These are phyloP conservation scores for Merops nubicus DNA, from an alignment of 2,113 vertebrate species.

Conservation along the genomic window DNA sequence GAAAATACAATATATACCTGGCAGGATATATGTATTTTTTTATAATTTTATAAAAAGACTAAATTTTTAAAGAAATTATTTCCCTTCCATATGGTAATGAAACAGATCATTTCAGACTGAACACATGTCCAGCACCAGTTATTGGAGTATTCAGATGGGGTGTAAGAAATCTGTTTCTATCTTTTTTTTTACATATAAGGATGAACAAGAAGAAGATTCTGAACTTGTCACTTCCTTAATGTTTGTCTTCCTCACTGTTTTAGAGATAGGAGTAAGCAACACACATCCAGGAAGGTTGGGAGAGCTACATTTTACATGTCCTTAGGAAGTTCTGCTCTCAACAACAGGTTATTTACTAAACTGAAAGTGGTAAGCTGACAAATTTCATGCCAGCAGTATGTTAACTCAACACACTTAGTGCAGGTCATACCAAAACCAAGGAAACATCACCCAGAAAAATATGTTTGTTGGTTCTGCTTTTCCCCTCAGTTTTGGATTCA, in stretches of 20 bases:
- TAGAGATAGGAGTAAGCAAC: not conserved
- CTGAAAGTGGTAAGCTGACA: not conserved
- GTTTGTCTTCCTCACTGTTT: not conserved
- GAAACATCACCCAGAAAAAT: not conserved
- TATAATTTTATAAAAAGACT: not conserved
- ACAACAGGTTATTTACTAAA: not conserved
- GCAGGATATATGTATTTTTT: not conserved
- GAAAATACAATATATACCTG: not conserved
- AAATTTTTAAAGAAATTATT: fast-evolving
- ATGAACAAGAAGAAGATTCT: not conserved
- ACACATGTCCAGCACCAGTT: not conserved
- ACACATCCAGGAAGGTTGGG: not conserved
- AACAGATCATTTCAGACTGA: not conserved
- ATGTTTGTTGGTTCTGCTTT: not conserved
- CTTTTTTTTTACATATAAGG: not conserved
- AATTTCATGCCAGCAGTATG: not conserved
- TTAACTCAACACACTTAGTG: not conserved
- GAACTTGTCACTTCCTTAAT: not conserved
- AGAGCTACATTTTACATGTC: not conserved
- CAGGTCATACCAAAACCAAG: not conserved
- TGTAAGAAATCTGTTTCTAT: not conserved
- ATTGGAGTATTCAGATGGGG: not conserved
- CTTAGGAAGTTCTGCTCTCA: not conserved
- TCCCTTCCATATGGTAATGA: not conserved
- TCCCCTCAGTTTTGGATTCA: fast-evolving